phyloP scores from a whole-genome alignment of 2,113 vertebrate genomes.

The Noturus placidus region DNA sequence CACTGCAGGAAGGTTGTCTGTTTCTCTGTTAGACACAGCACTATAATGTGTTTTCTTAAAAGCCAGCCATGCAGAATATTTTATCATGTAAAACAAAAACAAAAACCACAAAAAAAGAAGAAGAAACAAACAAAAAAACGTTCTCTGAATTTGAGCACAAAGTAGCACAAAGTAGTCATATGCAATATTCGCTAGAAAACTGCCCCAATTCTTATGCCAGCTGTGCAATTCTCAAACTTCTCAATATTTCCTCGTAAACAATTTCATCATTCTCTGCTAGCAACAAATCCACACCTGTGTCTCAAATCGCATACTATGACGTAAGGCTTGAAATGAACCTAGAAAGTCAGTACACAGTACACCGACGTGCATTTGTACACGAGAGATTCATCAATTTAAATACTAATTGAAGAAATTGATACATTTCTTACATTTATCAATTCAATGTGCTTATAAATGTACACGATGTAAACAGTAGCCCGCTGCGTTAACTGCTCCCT shows the following conservation, averaged over 20 bases:
- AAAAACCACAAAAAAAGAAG: too few relatives aligned
- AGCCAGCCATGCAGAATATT: neutral
- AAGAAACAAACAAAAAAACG: neutral
- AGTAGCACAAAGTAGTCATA: neutral
- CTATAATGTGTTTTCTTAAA: neutral
- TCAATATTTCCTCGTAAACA: neutral
- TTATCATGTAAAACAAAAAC: neutral
- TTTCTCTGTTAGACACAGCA: constrained; percentile 26
- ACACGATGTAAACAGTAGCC: too few relatives aligned
- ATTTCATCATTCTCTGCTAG: neutral
- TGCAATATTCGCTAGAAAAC: constrained; percentile 36
- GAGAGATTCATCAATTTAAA: neutral
- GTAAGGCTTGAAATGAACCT: neutral
- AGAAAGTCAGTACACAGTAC: neutral
- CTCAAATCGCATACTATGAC: constrained; percentile 3
- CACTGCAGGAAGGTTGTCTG: constrained; percentile 43
- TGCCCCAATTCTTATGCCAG: constrained; percentile 26
- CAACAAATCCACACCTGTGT: neutral
- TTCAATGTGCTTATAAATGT: neutral
- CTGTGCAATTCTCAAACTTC: neutral
- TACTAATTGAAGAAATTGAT: neutral
- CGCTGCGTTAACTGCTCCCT: neutral
- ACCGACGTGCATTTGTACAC: neutral
- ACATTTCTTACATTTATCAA: neutral
- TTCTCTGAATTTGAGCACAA: constrained; percentile 14